Base-by-base conservation (phyloP, 2,113 vertebrate species). In the Microtus oregoni region DNA sequence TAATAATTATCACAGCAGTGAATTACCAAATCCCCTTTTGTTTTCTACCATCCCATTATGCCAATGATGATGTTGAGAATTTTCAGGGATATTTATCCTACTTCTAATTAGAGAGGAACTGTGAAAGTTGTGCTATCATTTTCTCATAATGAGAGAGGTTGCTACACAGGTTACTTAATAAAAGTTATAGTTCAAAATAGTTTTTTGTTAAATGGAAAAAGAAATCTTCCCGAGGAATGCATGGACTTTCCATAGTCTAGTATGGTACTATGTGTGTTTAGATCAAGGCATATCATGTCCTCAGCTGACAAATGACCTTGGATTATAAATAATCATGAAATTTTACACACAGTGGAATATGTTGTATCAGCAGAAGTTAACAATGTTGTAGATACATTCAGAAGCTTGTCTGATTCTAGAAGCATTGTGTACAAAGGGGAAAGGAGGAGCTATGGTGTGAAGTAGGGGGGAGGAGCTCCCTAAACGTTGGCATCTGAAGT, bases 1-100 rank as follows among this genome's bases (percentile, higher is more conserved):
- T 55, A 88, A 72, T 88, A 88, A 88, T 88, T 88, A 72, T 72
- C 86, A 72, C 86, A 88, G 86, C 67, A 88, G 86, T 38, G 35
- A 55, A 55, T 72, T 72, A 72, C 32, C 86, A 88, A 52, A 28
- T 55, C 35, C 10, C 35, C 47, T 50, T 72, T 88, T 88, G 67
- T 88, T 72, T 88, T 26, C 67, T 17, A 55, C 47, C 35, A 55
- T 19, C 11, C 32, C 35, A 72, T 88, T 55, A 72, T 88, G 67
- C 47, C 86, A 88, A n/a, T 17, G 47, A 88, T 26, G 9, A 70
- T 72, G 47, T n/a, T 72, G 47, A 88, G 67, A n/a, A 88, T 72
- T 52, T 88, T 88, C 67, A 88, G 67, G 67, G 55, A 24, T 50
- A 86, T 86, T 86, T 32, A 68, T 55, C 67, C 19, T 55, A 22